Conservation (phyloP, 1,140 invertebrate genomes). For the Panulirus ornatus region DNA sequence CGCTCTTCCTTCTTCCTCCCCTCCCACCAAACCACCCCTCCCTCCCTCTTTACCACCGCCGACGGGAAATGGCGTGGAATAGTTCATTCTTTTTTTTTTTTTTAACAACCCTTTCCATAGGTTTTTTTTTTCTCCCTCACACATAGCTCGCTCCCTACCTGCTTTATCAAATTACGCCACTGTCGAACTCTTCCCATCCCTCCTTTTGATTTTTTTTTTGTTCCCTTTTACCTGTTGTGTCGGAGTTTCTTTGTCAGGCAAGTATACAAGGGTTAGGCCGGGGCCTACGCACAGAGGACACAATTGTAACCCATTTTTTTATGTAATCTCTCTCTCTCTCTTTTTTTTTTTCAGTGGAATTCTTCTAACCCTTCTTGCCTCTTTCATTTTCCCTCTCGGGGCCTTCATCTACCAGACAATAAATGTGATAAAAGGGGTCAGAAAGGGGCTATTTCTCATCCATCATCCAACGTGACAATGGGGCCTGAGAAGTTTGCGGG, state of each 20-base stretch:
- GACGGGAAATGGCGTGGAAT: constrained; percentile 13
- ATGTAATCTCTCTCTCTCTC: neutral
- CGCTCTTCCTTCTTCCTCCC: neutral
- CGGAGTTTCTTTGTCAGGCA: constrained; percentile 11
- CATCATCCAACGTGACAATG: constrained; percentile 35
- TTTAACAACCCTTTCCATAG: neutral
- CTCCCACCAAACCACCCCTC: neutral
- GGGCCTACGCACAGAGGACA: constrained; percentile 34
- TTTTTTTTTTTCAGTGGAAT: constrained; percentile 8
- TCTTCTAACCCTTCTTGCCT: neutral
- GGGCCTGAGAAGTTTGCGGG: neutral
- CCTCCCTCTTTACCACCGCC: neutral
- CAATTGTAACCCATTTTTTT: constrained; percentile 38
- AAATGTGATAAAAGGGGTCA: constrained; percentile 34
- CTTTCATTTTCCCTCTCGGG: neutral
- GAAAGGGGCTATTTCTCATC: constrained; percentile 47
- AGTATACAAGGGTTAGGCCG: constrained; percentile 7
- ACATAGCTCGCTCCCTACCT: constrained; percentile 16
- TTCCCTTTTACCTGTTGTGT: constrained; percentile 34
- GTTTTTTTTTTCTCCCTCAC: constrained; percentile 1
- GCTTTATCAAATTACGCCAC: constrained; percentile 64
- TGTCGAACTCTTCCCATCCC: constrained; percentile 36
- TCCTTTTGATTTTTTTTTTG: neutral
- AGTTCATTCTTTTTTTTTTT: neutral
- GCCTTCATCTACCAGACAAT: constrained; percentile 52